Evolutionary conservation across 2,113 vertebrate species (phyloP).

Genomic region (Oryzias melastigma): DNA sequence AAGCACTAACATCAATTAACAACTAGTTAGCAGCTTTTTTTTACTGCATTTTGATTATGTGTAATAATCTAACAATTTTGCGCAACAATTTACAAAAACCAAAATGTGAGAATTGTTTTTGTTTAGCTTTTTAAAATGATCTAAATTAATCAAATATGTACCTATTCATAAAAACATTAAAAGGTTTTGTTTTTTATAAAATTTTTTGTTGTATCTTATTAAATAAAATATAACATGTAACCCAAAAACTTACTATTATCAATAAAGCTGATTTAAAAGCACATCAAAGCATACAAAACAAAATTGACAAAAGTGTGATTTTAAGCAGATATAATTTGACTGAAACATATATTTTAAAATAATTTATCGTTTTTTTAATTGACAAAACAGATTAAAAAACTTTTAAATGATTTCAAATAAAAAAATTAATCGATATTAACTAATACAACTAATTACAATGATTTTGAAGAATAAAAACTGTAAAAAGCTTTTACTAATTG

Average conservation of each 20-base stretch:
- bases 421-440: not conserved
- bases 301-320: no score
- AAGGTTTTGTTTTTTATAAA: not conserved
- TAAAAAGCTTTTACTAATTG: not conserved
- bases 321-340: no score
- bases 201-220: not conserved
- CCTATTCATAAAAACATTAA: not conserved
- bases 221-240: conserved; percentile 6
- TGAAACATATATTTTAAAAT: no score
- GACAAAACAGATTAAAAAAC: not conserved
- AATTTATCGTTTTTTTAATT: no score
- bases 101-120: no score
- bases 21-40: conserved; percentile 11
- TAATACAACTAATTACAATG: not conserved
- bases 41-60: not conserved
- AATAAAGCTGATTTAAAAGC: not conserved
- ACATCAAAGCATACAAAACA: conserved; percentile 4
- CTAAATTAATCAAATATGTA: no score
- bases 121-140: no score
- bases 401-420: not conserved
- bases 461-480: not conserved
- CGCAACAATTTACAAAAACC: no score
- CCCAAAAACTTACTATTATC: conserved; percentile 3
- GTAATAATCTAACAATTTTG: not conserved
- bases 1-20: conserved; percentile 39